These are phyloP conservation scores for Papilio helenus DNA, from an alignment of 1,140 invertebrate genomes.

Conservation along the genomic window DNA sequence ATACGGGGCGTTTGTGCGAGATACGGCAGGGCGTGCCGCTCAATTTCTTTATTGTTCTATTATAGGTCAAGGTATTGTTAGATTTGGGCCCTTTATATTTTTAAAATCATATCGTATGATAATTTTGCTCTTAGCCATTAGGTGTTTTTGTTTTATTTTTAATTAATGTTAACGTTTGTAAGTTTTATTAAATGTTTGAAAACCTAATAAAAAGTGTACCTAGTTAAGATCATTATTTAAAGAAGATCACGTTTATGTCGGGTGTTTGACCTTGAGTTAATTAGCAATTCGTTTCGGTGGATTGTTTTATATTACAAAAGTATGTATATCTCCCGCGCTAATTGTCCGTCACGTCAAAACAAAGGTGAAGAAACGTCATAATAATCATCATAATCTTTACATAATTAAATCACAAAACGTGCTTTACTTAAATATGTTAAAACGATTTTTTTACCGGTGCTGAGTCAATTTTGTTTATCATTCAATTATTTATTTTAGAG, in stretches of 20 bases:
- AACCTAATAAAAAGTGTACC: not conserved
- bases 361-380: not conserved
- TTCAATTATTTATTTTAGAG: not conserved
- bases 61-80: constrained; percentile 44
- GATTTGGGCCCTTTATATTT: not conserved
- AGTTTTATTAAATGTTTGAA: not conserved
- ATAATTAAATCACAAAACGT: not conserved
- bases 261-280: not conserved
- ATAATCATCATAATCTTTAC: not conserved
- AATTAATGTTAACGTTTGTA: not conserved
- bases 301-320: not conserved
- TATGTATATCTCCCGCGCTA: not conserved
- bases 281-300: not conserved
- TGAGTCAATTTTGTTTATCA: not conserved
- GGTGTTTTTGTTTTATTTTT: too few relatives aligned
- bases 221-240: not conserved
- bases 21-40: constrained; percentile 21
- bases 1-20: constrained; percentile 53
- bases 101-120: not conserved
- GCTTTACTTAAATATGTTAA: not conserved
- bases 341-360: not conserved
- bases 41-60: constrained; percentile 1
- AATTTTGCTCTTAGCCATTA: not conserved
- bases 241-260: not conserved
- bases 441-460: not conserved